Conservation (phyloP, 2,113 vertebrate genomes). For the Ancistrus triradiatus region DNA sequence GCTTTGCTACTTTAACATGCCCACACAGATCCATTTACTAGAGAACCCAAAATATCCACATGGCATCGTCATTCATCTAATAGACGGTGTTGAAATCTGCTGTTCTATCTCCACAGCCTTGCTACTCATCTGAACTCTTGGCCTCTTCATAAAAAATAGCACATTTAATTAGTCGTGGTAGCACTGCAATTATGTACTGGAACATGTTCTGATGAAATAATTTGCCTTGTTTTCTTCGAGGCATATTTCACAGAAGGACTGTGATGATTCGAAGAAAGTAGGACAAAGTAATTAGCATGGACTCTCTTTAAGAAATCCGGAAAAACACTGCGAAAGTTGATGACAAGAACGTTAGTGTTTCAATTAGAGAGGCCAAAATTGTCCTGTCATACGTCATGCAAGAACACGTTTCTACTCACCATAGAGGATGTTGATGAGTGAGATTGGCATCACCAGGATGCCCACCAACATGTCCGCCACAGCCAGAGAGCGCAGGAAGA, state of each 20-base stretch:
- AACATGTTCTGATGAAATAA: constrained; percentile 27
- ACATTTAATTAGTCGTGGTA: constrained; percentile 29
- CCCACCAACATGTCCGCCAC: constrained; percentile 97
- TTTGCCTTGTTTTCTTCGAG: not conserved
- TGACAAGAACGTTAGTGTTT: not conserved
- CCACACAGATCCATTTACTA: constrained; percentile 3
- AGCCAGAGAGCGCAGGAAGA: constrained; percentile 93
- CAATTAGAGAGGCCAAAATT: no score
- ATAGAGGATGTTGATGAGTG: constrained; percentile 91
- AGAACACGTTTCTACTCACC: constrained; percentile 73
- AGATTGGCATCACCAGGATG: constrained; percentile 96
- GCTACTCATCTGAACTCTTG: not conserved
- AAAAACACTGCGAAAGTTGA: not conserved
- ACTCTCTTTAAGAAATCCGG: not conserved
- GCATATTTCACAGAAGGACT: constrained; percentile 2
- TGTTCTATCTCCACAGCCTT: constrained; percentile 4
- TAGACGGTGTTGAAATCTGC: constrained; percentile 1
- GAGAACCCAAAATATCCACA: constrained; percentile 1
- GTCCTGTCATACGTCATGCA: not conserved
- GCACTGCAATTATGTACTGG: constrained; percentile 10
- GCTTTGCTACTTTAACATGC: no score
- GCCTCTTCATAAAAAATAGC: constrained; percentile 5
- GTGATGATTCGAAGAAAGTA: constrained; percentile 10
- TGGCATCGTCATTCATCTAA: constrained; percentile 1
- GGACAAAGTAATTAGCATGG: not conserved